Evolutionary conservation across 2,888 invertebrate genomes (phyloP), one percentile per base, ranked within the genome.

Genomic region (Drosophila rubida): DNA sequence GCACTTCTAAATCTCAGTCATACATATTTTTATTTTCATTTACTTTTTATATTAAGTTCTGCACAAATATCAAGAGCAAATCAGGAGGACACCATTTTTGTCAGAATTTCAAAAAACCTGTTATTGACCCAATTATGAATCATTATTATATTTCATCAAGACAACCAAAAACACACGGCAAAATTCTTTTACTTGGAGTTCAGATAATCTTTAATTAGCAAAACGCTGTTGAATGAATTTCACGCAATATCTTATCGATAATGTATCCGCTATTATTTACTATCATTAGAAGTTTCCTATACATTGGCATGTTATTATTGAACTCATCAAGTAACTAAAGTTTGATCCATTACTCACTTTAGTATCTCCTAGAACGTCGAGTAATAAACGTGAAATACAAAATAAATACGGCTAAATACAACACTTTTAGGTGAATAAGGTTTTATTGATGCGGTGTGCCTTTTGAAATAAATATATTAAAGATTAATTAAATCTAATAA

Each of bases 171-270:
- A 2, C 5, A 30, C 32, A 54, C 32, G 32, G 14, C 4, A 32
- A 32, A 30, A 32, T 23, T 16, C 9, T 27, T 30, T 32, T 44
- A 16, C 4, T 16, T 16, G 32, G 5, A 22, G 14, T 11, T 35
- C 22, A 23, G 16, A 16, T 30, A 44, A 25, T 45, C n/a, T 45
- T 55, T 35, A 45, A 55, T 55, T 55, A 55, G 37, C 23, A 55
- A 23, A 6, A 16, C 23, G n/a, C 14, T 13, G 11, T 25, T 45
- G 35, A 16, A 22, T n/a, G 11, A 45, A 44, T 23, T 55, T 55
- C 3, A 23, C 14, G 5, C 35, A 23, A 45, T 35, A 35, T 55
- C 55, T 55, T 55, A 55, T 55, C 55, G 32, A 19, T 55, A 16
- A 25, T 55, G 45, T 35, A 55, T 45, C 35, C 45, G 45, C 11